Evolutionary conservation across 2,888 invertebrate genomes (phyloP).

Genomic region (Tipula lateralis): DNA sequence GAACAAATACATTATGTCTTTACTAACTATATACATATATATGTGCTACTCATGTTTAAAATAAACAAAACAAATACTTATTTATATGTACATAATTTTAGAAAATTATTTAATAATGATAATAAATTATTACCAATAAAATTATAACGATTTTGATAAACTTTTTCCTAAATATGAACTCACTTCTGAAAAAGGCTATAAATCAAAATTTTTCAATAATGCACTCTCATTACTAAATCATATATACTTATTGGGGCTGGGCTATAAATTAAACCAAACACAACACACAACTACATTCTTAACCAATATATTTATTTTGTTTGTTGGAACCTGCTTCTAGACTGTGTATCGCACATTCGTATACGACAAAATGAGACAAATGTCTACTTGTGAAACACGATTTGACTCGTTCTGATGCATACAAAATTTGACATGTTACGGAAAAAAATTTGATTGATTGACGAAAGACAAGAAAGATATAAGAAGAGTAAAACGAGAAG

Average conservation of each 20-base stretch:
- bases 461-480: constrained; percentile 2
- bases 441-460: constrained; percentile 25
- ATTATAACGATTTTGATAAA: neutral
- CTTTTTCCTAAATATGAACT: neutral
- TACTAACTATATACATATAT: neutral
- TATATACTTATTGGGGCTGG: neutral
- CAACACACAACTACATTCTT: neutral
- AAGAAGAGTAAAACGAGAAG: neutral
- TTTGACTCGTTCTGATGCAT: neutral
- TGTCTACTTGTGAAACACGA: neutral
- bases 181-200: neutral
- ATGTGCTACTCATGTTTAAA: neutral
- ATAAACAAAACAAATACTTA: neutral
- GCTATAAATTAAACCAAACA: neutral
- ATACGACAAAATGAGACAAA: neutral
- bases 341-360: neutral
- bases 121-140: neutral
- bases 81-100: neutral
- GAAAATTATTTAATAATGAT: neutral
- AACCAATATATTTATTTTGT: neutral
- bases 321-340: neutral
- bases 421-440: neutral
- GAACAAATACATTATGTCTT: no score
- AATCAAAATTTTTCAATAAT: neutral
- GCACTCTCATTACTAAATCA: neutral